These are phyloP conservation scores for Heliconius ethilla DNA, from an alignment of 2,888 invertebrate genomes.

Conservation along the genomic window DNA sequence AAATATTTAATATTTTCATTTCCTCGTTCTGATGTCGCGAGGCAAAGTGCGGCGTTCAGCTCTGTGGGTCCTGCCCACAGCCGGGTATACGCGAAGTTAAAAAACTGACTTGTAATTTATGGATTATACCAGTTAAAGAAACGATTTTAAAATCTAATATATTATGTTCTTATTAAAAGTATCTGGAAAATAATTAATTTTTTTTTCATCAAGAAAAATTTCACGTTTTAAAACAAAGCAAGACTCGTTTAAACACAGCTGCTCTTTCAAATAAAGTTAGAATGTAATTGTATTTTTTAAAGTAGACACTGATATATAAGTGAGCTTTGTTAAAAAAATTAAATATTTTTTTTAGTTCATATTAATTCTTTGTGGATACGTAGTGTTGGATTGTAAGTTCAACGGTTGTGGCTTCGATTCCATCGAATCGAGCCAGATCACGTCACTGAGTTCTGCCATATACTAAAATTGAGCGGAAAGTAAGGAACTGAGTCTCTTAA, in stretches of 20 bases:
- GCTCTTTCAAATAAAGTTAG: constrained; percentile 15
- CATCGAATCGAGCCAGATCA: not conserved
- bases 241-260: constrained; percentile 17
- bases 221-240: constrained; percentile 11
- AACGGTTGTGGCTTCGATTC: not conserved
- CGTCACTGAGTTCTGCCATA: not conserved
- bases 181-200: not conserved
- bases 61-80: too few species aligned
- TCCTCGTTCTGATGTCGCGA: too few species aligned
- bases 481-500: too few species aligned
- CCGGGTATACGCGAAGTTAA: too few species aligned
- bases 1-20: too few species aligned
- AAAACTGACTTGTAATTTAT: too few species aligned
- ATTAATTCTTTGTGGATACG: too few species aligned
- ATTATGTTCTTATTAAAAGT: not conserved
- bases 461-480: not conserved
- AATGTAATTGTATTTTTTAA: constrained; percentile 14
- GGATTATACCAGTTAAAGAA: not conserved
- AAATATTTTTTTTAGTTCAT: not conserved
- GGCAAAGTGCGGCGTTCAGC: too few species aligned
- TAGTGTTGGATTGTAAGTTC: not conserved
- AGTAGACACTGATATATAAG: constrained; percentile 20
- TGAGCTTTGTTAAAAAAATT: not conserved
- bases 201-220: not conserved
- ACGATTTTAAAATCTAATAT: not conserved